Base-by-base conservation (phyloP, 2,113 vertebrate genomes). In the Origma solitaria region DNA sequence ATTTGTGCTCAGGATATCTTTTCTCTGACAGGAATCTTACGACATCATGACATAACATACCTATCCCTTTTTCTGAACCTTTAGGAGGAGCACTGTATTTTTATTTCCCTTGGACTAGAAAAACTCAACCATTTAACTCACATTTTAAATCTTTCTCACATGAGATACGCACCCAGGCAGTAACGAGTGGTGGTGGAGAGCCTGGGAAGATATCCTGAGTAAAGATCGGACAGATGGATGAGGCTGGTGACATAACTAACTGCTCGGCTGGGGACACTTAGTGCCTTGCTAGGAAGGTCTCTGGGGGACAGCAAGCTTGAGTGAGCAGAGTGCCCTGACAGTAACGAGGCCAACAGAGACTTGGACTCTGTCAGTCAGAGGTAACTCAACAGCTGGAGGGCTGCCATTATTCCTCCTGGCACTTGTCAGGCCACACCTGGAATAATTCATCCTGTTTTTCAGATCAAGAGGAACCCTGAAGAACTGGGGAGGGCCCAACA, bases 21-120 rank as follows among this genome's bases (percentile, higher is more conserved):
- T 89, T 62, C 33, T 88, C 35, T 78, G 73, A 68, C 37, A 86
- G 72, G 9, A 92, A 44, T 54, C 45, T 86, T 87, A 20, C 50
- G 84, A 25, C 28, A 40, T 47, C 19, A 50, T 64, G 44, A 61
- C 30, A 51, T 60, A 57, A 73, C 16, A 70, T 15, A 19, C 15
- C 14, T 65, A 38, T 40, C 13, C 8, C 27, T 56, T 92, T 78
- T 77, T 60, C 40, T 70, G 78, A 92, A 62, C 3, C 7, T 42
- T 58, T 82, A 64, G n/a, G 19, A 33, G 37, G 13, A 62, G 9
- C 7, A 47, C 22, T 40, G 5, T 0, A 47, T 19, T 86, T 78
- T 60, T 72, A n/a, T 24, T 49, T 79, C 13, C 11, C 4, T 82
- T 25, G 15, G 24, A 85, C 24, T 54, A 61, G 33, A 88, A 82